Evolutionary conservation across 2,888 invertebrate species (phyloP).

Genomic region (Poecilus cupreus): DNA sequence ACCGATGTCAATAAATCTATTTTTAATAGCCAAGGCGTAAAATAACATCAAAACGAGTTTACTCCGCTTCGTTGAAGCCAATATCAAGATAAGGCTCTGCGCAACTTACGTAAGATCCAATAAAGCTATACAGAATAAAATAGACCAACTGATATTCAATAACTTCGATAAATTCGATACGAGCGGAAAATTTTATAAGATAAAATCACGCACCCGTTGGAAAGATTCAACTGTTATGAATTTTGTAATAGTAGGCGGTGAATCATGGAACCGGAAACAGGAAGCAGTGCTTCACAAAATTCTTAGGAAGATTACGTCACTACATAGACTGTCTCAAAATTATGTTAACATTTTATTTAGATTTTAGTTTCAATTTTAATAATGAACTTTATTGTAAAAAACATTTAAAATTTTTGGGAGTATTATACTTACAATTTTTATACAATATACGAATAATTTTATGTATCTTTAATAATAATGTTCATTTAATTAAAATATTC

Average conservation of each 20-base stretch:
- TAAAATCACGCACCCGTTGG: not conserved
- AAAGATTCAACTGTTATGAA: constrained; percentile 35
- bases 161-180: constrained; percentile 20
- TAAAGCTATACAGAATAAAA: constrained; percentile 28
- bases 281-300: not conserved
- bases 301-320: too few species aligned
- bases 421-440: too few species aligned
- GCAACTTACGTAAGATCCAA: constrained; percentile 10
- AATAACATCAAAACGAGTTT: constrained; percentile 25
- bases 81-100: constrained; percentile 14
- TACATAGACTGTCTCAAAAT: too few species aligned
- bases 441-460: too few species aligned
- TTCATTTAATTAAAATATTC: too few species aligned
- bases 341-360: too few species aligned
- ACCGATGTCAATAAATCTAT: constrained; percentile 26
- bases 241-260: constrained; percentile 3
- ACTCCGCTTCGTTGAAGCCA: not conserved
- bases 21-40: constrained; percentile 48
- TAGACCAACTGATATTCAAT: constrained; percentile 39
- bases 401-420: too few species aligned
- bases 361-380: too few species aligned
- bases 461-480: too few species aligned
- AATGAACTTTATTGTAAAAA: too few species aligned
- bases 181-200: not conserved
- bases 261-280: not conserved